Evolutionary conservation across 2,113 vertebrate genomes (phyloP).

Genomic region (Stegastes partitus): DNA sequence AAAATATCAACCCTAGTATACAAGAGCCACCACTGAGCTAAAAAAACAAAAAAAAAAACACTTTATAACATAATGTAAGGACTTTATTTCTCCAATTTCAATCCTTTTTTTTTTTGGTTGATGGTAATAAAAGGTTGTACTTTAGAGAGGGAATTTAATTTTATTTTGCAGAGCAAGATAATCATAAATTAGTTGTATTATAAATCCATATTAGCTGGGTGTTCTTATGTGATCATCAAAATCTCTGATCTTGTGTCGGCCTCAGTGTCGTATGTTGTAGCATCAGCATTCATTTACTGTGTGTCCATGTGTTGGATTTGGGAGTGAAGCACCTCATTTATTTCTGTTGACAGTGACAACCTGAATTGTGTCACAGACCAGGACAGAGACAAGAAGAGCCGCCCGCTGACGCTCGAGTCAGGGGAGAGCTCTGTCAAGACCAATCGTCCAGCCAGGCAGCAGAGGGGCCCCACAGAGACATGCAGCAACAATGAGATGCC

Average conservation of each 20-base stretch:
- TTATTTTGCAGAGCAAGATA: neutral
- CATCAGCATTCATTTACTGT: neutral
- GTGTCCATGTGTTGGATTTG: neutral
- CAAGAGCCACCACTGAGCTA: too few species aligned
- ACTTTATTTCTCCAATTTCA: neutral
- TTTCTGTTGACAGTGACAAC: conserved; percentile 71
- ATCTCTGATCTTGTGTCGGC: neutral
- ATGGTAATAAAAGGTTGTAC: neutral
- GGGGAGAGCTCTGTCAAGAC: conserved; percentile 75
- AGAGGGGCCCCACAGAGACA: conserved; percentile 37
- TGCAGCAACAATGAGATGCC: conserved; percentile 50
- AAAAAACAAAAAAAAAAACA: too few species aligned
- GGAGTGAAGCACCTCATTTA: conserved; percentile 33
- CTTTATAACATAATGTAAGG: neutral
- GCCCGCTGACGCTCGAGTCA: conserved; percentile 2
- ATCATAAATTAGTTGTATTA: neutral
- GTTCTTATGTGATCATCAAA: neutral
- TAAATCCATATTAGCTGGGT: neutral
- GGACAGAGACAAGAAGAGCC: conserved; percentile 70
- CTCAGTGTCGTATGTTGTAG: neutral
- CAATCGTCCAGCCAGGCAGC: conserved; percentile 68
- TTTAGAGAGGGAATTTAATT: neutral
- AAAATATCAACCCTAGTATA: too few species aligned
- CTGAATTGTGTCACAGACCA: conserved; percentile 48
- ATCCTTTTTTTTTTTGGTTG: neutral